Evolutionary conservation across 2,888 invertebrate species (phyloP), one percentile per base, ranked within the genome.

Genomic region (Marronus borbonicus): DNA sequence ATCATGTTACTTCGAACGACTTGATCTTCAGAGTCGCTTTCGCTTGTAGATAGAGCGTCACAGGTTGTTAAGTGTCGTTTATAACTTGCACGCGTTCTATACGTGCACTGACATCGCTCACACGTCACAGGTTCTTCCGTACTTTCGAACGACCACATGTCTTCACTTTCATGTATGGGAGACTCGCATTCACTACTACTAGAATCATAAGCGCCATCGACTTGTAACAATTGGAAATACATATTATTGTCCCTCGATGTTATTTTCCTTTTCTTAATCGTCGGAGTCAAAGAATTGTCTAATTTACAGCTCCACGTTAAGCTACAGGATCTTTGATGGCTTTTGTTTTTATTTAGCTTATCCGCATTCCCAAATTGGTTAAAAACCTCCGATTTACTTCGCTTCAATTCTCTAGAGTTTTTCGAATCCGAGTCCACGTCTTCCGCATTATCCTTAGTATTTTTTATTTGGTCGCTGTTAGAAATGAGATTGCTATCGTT

Each of bases 61-160:
- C 96, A 96, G 31, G 92, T 92, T 8, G 92, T 91, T 79, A 96
- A 89, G 86, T 96, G 96, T 64, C 95, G 90, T 84, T 95, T 94
- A 85, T 94, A 96, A 76, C 96, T 96, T 79, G 94, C 93, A 81
- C 93, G 93, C 69, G 95, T 96, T 84, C 96, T 91, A 85, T 96
- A 96, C 1, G 96, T 96, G 85, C 97, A 94, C 84, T 95, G 95
- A 86, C 97, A 98, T 81, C 95, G 92, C 83, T 94, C 93, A 88
- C 97, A 98, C 84, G 95, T 94, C 0, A 97, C 96, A 7, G 95
- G 94, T 83, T 93, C 92, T 83, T 94, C 94, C 58, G 91, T 90
- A 76, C 90, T 90, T 66, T 90, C 90, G 52, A 89, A 82, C 2
- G 85, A 83, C 82, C 87, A 86, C 4, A 85, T 81, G 69, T 84